Evolutionary conservation across 2,888 invertebrate genomes (phyloP), one percentile per base, ranked within the genome.

Genomic region (Acrobeloides nanus): DNA sequence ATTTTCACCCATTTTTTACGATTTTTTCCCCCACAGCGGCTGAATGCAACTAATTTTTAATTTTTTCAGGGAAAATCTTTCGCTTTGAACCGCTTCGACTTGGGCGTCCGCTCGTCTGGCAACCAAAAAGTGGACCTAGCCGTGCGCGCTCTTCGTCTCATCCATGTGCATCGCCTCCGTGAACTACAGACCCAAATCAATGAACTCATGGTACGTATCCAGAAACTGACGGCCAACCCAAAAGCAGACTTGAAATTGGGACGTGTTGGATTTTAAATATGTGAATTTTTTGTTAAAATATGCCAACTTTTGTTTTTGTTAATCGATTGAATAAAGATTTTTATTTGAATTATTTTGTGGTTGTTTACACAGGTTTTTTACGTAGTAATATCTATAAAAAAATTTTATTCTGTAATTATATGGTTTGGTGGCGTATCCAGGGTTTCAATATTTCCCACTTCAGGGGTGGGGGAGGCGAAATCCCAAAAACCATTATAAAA

Each of bases 161-260:
- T 89, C 18, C 87, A 88, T 75, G 83, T 89, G 52, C 84, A 32
- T 21, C 38, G 31, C 39, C 23, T 51, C 29, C 50, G 59, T 23
- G 39, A 52, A 18, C 32, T 58, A 35, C 58, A 58, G 38, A 51
- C 54, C 26, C 51, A 61, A 47, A 89, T 93, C 41, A 97, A 97
- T 76, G 88, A 92, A 75, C 83, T 87, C 1, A 84, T 97, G 59
- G 95, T 93, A 1, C 82, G 83, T 35, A 86, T 90, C 3, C 97
- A 97, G 78, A 82, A 79, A 53, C 80, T 95, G 1, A 95, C 95
- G 10, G 59, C 62, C 12, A 39, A 58, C 32, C 59, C 59, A 24
- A 62, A 62, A 29, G 48, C 51, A 8, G 61, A 59, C 33, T 32
- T 50, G 17, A 48, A 40, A 3, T n/a, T 59, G 20, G 52, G 52